A percentile compares a stretch with the other conserved stretches of the same genome.
Conservation (phyloP, 2,113 vertebrate genomes). For the Anolis sagrei region DNA sequence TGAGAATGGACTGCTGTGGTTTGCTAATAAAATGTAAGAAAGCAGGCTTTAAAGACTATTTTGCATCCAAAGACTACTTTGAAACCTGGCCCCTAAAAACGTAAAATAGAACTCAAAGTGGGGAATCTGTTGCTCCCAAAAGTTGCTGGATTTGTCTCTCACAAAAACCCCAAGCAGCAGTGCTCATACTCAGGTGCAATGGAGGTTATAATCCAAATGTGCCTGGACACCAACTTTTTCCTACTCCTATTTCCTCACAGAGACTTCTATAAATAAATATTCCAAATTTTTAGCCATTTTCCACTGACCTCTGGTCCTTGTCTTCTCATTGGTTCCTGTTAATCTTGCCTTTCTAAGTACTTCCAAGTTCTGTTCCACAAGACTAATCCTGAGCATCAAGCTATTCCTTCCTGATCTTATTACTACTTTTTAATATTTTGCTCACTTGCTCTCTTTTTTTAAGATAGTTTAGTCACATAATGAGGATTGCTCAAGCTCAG, state of each 20-base stretch:
- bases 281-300: background rate
- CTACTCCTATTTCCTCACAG: background rate
- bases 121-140: background rate
- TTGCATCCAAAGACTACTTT: background rate
- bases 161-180: background rate
- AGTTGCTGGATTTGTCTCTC: background rate
- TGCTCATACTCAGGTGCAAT: background rate
- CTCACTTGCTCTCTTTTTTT: background rate
- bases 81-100: background rate
- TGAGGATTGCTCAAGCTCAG: background rate
- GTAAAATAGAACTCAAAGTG: background rate
- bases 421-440: background rate
- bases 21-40: too few species aligned
- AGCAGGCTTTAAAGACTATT: background rate
- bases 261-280: background rate
- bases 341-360: background rate
- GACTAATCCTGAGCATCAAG: background rate
- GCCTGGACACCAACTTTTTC: background rate
- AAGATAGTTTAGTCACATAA: too few species aligned
- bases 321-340: background rate
- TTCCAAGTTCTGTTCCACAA: background rate
- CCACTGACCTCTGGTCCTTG: background rate
- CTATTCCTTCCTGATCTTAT: background rate
- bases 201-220: background rate
- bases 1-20: too few species aligned